Evolutionary conservation across 2,888 invertebrate genomes (phyloP).

Genomic region (Nymphalis c-album): DNA sequence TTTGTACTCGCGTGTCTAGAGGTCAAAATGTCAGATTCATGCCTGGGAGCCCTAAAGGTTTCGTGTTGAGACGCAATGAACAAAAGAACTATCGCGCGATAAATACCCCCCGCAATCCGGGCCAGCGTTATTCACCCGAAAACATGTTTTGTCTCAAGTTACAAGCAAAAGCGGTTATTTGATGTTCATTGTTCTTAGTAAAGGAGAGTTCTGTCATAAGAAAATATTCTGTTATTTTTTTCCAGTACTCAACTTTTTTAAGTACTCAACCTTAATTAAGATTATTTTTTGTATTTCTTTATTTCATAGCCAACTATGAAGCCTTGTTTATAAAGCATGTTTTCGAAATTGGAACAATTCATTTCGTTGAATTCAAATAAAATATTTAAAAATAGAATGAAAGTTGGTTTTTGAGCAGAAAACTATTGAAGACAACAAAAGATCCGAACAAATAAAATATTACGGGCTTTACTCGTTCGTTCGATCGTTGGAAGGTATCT

Average conservation of each 20-base stretch:
- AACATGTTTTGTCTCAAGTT: conserved; percentile 22
- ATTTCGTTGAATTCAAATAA: too few species aligned
- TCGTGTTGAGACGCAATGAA: conserved; percentile 46
- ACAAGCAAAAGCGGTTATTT: conserved; percentile 9
- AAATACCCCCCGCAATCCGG: conserved; percentile 41
- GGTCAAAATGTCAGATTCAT: conserved; percentile 21
- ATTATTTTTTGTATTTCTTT: too few species aligned
- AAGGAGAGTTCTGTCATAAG: too few species aligned
- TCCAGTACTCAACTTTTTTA: too few species aligned
- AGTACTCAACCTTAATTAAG: too few species aligned
- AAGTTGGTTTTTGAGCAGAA: neutral
- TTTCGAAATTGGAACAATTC: neutral
- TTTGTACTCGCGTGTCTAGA: conserved; percentile 27
- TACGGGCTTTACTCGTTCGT: conserved; percentile 1
- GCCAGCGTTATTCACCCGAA: conserved; percentile 31
- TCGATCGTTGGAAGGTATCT: conserved; percentile 4
- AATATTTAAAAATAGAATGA: neutral
- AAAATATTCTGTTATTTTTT: too few species aligned
- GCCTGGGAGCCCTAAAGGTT: conserved; percentile 24
- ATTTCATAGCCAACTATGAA: too few species aligned
- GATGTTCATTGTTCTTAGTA: too few species aligned
- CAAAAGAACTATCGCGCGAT: conserved; percentile 44
- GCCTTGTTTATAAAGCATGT: too few species aligned
- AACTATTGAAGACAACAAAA: neutral
- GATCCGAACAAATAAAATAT: neutral